Base-by-base conservation (phyloP, 2,888 invertebrate species). In the Mesorhabditis belari region DNA sequence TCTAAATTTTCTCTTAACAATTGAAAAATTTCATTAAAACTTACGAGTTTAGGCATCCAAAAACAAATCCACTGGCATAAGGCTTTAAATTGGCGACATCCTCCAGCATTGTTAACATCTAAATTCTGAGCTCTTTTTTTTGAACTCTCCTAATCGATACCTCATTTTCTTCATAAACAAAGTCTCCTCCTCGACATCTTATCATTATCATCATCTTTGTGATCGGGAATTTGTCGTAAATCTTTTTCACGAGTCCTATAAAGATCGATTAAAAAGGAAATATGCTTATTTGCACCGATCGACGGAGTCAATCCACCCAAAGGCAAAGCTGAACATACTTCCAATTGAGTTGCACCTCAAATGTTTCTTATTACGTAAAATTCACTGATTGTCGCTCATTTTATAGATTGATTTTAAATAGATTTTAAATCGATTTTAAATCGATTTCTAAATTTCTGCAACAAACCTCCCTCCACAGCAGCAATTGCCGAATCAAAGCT, bases 1-100 rank as follows among this genome's bases (percentile, higher is more conserved):
- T 28, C 71, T 71, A 24, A 56, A 59, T 58, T 21, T 24, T 12
- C 4, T 50, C 55, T 17, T 25, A 25, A 55, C 21, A 55, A 49
- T 56, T n/a, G 17, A 49, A n/a, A 61, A 17, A 19, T 12, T 25
- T 4, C 25, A 35, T 55, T 21, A 17, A 27, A 53, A 50, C 66
- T 53, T 19, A 72, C 72, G 53, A 29, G 1, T 63, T 64, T 4
- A 73, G 53, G 9, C 61, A 61, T 3, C 73, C 73, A 52, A 73
- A 71, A 9, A 73, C 73, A 49, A 73, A 71, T 35, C 71, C 71
- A 19, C 55, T 28, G 12, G 71, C 71, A 5, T 70, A 70, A 19
- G 65, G 64, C 24, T 62, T 69, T n/a, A 71, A 54, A 60, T 61
- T 66, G 21, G 63, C 60, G 23, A 71, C 50, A 49, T 73, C 73